phyloP scores from a whole-genome alignment of 2,888 invertebrate genomes.

The Tryphoninae sp. region DNA sequence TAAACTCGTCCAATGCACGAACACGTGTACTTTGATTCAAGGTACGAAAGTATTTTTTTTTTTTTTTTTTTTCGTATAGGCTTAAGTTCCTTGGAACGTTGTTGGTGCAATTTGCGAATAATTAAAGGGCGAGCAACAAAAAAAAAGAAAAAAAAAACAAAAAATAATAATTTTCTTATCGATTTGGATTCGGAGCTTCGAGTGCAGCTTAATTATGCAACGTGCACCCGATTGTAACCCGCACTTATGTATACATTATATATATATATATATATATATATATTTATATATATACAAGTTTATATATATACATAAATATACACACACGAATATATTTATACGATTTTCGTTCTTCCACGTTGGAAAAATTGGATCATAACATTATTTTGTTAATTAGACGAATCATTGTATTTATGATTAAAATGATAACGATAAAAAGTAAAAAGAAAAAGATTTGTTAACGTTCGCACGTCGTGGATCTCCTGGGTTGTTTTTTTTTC shows the following conservation, averaged over 20 bases:
- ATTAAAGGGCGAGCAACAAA: neutral
- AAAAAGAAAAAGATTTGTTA: slow-evolving; percentile 1
- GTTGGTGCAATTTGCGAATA: slow-evolving; percentile 58
- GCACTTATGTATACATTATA: slow-evolving; percentile 31
- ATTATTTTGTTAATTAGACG: slow-evolving; percentile 32
- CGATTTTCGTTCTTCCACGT: slow-evolving; percentile 26
- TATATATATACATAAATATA: slow-evolving; percentile 29
- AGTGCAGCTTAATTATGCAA: slow-evolving; percentile 45
- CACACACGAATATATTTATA: slow-evolving; percentile 23
- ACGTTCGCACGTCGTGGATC: neutral
- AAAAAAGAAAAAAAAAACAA: slow-evolving; percentile 6
- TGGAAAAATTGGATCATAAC: slow-evolving; percentile 23
- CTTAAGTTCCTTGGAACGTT: slow-evolving; percentile 60
- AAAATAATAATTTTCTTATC: slow-evolving; percentile 47
- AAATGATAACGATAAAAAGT: neutral
- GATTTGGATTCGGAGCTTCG: slow-evolving; percentile 46
- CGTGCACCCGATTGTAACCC: slow-evolving; percentile 43
- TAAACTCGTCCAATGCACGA: slow-evolving; percentile 1
- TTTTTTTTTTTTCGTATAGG: slow-evolving; percentile 28
- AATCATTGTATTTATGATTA: slow-evolving; percentile 24
- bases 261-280: slow-evolving; percentile 6
- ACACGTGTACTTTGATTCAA: slow-evolving; percentile 50
- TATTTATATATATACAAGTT: slow-evolving; percentile 2
- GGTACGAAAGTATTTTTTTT: slow-evolving; percentile 50
- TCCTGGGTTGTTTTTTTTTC: neutral